Evolutionary conservation across 1,140 invertebrate species (phyloP).

Genomic region (Himalopsyche phryganea): DNA sequence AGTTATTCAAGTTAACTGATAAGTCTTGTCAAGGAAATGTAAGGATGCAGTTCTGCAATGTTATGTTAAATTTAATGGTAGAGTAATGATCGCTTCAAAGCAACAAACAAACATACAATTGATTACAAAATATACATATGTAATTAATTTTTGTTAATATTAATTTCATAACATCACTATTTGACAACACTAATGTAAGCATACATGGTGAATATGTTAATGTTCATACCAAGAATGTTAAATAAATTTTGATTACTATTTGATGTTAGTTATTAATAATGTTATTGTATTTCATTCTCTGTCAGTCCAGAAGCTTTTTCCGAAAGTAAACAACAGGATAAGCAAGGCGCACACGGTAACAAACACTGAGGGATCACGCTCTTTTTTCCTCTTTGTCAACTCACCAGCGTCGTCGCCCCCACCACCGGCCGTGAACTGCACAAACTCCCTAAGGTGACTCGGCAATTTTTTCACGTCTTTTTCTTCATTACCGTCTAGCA

Average conservation of each 20-base stretch:
- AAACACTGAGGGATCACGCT: constrained; percentile 36
- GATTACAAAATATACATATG: no score
- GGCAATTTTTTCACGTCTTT: constrained; percentile 63
- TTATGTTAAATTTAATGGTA: no score
- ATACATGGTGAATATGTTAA: no score
- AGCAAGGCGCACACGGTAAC: constrained; percentile 49
- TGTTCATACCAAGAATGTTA: no score
- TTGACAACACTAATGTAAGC: no score
- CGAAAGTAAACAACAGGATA: constrained; percentile 44
- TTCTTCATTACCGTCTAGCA: constrained; percentile 59
- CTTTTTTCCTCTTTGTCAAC: constrained; percentile 38
- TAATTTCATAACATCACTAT: no score
- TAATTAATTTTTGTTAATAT: no score
- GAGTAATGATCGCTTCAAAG: no score
- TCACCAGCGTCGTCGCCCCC: constrained; percentile 53
- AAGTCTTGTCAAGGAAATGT: no score
- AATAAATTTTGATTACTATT: not conserved
- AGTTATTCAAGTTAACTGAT: no score
- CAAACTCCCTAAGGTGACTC: constrained; percentile 70
- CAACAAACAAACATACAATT: no score
- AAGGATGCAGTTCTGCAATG: no score
- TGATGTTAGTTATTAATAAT: constrained; percentile 6
- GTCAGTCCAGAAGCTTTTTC: constrained; percentile 40
- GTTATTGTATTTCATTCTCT: constrained; percentile 6
- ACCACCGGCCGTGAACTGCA: constrained; percentile 58